Evolutionary conservation across 2,888 invertebrate genomes (phyloP), one percentile per base, ranked within the genome.

Genomic region (Alloscopus bannaensis): DNA sequence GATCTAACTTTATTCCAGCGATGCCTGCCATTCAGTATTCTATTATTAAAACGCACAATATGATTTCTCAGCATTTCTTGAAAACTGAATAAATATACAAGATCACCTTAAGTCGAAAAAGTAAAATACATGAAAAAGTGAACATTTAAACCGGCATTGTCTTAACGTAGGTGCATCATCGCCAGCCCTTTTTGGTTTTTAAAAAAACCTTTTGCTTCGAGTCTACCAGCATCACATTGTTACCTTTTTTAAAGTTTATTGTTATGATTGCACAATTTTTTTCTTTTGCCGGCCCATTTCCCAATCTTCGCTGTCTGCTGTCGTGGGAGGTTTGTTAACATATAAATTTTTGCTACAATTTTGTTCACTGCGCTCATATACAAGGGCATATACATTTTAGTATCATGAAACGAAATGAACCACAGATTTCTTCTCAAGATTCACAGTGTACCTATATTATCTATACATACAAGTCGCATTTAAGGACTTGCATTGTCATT

Each of bases 401-500:
- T 11, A 28, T 11, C 6, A 16, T 26, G 28, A 6, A 57, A 22
- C 13, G 42, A 22, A 42, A n/a, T 42, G 36, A 40, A 24, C 52
- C 6, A 24, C n/a, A 31, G 47, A 4, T n/a, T n/a, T 24, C 20
- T 65, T 65, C 65, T 57, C 55, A n/a, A n/a, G n/a, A n/a, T n/a
- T n/a, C n/a, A n/a, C n/a, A n/a, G n/a, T n/a, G n/a, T n/a, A n/a
- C n/a, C n/a, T n/a, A n/a, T n/a, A n/a, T n/a, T n/a, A n/a, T n/a
- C n/a, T n/a, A n/a, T n/a, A n/a, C n/a, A 52, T 11, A 69, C 69
- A 57, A 18, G 70, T 60, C 60, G 59, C 70, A 70, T 70, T 70
- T 70, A 60, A 70, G 60, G 70, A 70, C 59, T 70, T 57, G 70
- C 70, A 60, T 45, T 20, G 70, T 70, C 70, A 70, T 70, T 47